phyloP scores from a whole-genome alignment of 2,888 invertebrate genomes.

The Papilio protenor region DNA sequence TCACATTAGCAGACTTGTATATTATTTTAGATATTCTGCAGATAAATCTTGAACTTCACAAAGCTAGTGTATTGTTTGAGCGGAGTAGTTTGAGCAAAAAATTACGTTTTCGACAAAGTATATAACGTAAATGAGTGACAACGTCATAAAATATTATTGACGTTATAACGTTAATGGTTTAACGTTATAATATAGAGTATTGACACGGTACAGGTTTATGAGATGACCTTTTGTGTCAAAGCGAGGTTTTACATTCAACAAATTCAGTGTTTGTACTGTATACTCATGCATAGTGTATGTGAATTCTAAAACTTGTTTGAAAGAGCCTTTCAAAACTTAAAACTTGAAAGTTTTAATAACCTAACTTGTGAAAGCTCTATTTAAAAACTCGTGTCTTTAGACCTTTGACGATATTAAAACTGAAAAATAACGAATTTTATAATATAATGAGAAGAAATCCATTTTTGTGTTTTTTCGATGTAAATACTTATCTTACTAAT shows the following conservation, averaged over 20 bases:
- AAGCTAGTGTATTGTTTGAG: not conserved
- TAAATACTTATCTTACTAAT: too few relatives aligned
- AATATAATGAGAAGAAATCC: not conserved
- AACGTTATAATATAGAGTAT: too few relatives aligned
- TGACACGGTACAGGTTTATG: not conserved
- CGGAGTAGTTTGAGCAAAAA: not conserved
- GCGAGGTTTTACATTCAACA: slow-evolving; percentile 3
- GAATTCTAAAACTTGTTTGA: not conserved
- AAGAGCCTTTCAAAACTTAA: slow-evolving; percentile 12
- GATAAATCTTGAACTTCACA: not conserved
- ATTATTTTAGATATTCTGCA: not conserved
- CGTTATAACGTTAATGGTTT: too few relatives aligned
- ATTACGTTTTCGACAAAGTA: too few relatives aligned
- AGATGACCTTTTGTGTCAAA: not conserved
- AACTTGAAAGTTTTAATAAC: slow-evolving; percentile 14
- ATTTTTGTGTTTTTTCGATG: too few relatives aligned
- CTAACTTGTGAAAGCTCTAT: not conserved
- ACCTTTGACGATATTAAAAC: not conserved
- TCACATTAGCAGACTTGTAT: too few relatives aligned
- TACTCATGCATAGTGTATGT: slow-evolving; percentile 18
- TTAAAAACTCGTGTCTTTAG: not conserved
- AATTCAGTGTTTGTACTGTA: slow-evolving; percentile 18
- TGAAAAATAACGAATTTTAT: not conserved
- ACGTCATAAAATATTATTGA: too few relatives aligned
- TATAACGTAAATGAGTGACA: too few relatives aligned